Evolutionary conservation across 2,888 invertebrate species (phyloP), one percentile per base, ranked within the genome.

Genomic region (Apodemia hepburni): DNA sequence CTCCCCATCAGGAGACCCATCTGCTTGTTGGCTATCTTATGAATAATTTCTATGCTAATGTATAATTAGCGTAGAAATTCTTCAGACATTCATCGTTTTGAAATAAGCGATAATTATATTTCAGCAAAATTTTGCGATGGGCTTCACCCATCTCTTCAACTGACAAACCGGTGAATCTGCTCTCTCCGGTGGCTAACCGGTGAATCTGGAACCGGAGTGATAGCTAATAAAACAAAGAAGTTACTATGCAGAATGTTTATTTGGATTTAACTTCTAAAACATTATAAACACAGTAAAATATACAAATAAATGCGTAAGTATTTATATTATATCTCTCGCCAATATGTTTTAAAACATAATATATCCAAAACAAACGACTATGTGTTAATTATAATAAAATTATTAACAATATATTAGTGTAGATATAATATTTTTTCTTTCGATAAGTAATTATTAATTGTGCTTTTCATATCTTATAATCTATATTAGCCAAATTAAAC

Each of bases 201-300:
- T n/a, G n/a, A n/a, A n/a, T n/a, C n/a, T n/a, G n/a, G n/a, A n/a
- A n/a, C n/a, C n/a, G n/a, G n/a, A n/a, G n/a, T 22, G 1, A 22
- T 2, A 22, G 22, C 22, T 22, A 22, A 22, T 22, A 11, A 29
- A 33, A 17, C 2, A 33, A 73, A 60, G 68, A 69, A 51, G 45
- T 42, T 84, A 87, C 89, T 90, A 90, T 89, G 89, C 84, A 81
- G 87, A 89, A 89, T 89, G 90, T 91, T 90, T 91, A 90, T 90
- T 91, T 87, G 87, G 85, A 85, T 85, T 81, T 84, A 86, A 85
- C 84, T 76, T 85, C 87, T 87, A 89, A 87, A 88, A 89, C 85
- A 87, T 87, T 74, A 76, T 84, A 84, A 89, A 90, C 88, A 87
- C 82, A 87, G 85, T 87, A 87, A 85, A 88, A 82, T 82, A 85